A percentile compares a stretch with the other conserved stretches of the same genome.
These are phyloP conservation scores for Pseudopodoces humilis DNA, from an alignment of 2,113 vertebrate species.

Conservation along the genomic window DNA sequence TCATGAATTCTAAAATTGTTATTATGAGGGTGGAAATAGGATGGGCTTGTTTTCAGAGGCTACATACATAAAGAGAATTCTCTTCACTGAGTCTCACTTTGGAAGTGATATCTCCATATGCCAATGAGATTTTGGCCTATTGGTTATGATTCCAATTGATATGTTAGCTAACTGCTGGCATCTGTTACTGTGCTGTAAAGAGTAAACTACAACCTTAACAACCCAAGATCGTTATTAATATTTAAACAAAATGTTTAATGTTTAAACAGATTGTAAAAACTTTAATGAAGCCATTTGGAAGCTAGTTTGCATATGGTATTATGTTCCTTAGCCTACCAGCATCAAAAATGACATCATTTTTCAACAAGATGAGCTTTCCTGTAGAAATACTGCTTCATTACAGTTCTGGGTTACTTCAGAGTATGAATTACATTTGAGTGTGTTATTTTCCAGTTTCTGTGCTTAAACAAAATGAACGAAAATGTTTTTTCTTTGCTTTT, in stretches of 20 bases:
- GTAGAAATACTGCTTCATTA: neutral
- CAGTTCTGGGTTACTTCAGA: neutral
- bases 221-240: constrained; percentile 46
- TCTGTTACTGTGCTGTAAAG: neutral
- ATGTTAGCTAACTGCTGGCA: neutral
- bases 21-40: neutral
- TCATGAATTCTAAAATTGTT: neutral
- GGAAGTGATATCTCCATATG: neutral
- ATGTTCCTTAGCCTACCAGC: neutral
- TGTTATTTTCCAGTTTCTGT: neutral
- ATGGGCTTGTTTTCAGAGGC: neutral
- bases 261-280: constrained; percentile 57
- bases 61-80: neutral
- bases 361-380: neutral
- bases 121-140: neutral
- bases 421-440: neutral
- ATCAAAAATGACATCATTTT: constrained; percentile 8
- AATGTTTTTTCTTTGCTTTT: neutral
- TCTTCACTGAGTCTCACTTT: neutral
- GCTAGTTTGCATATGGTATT: constrained; percentile 18
- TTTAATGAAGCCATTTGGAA: constrained; percentile 52
- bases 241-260: constrained; percentile 57
- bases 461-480: neutral
- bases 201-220: constrained; percentile 40
- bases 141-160: neutral